Evolutionary conservation across 2,888 invertebrate species (phyloP).

Genomic region (Disparrhopalites patrizii): DNA sequence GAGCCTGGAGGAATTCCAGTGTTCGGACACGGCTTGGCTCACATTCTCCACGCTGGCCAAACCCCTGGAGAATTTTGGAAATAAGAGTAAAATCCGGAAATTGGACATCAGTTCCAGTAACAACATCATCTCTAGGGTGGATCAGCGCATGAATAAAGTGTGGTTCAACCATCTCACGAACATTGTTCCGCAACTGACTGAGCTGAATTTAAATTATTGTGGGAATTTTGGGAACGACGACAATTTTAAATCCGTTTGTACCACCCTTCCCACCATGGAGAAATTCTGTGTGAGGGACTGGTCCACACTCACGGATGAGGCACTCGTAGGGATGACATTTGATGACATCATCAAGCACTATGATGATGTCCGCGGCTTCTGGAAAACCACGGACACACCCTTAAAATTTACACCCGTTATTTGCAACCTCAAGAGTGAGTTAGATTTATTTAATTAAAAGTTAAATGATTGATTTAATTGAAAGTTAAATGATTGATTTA

Average conservation of each 20-base stretch:
- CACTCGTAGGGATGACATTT: slow-evolving; percentile 36
- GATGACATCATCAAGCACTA: slow-evolving; percentile 19
- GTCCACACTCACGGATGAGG: slow-evolving; percentile 38
- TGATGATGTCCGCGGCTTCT: slow-evolving; percentile 6
- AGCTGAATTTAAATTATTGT: slow-evolving; percentile 40
- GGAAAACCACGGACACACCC: slow-evolving; percentile 6
- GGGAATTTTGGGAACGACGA: slow-evolving; percentile 39
- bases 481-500: too few relatives aligned
- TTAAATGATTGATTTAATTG: too few relatives aligned
- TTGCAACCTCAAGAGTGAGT: slow-evolving; percentile 20
- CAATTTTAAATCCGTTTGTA: slow-evolving; percentile 40
- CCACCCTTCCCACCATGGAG: slow-evolving; percentile 27
- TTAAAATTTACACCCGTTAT: slow-evolving; percentile 9
- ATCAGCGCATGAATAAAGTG: slow-evolving; percentile 19
- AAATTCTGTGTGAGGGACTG: slow-evolving; percentile 38
- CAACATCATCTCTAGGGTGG: slow-evolving; percentile 19
- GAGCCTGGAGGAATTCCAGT: slow-evolving; percentile 34
- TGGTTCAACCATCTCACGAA: slow-evolving; percentile 36
- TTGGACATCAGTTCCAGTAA: slow-evolving; percentile 22
- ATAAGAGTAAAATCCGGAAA: not conserved
- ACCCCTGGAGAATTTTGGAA: slow-evolving; percentile 26
- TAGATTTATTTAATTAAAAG: too few relatives aligned
- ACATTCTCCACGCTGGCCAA: slow-evolving; percentile 35
- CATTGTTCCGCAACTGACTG: slow-evolving; percentile 25
- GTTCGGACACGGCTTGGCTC: slow-evolving; percentile 40